Base-by-base conservation (phyloP, 2,797 vertebrate species). In the Luscinia megarhynchos region DNA sequence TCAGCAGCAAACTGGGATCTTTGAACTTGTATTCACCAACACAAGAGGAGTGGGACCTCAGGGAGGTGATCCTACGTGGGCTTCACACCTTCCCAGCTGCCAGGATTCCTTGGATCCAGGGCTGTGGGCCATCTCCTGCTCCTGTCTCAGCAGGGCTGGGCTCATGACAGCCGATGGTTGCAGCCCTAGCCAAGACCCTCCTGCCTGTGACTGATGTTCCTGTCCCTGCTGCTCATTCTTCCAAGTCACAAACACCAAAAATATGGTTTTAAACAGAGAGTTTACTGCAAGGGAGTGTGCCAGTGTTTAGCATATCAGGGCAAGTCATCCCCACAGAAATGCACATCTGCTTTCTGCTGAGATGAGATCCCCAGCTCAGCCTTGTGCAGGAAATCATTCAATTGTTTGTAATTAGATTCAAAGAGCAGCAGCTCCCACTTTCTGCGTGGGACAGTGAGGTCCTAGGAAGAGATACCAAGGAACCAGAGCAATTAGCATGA, bases 321-420 rank as follows among this genome's bases (percentile, higher is more conserved):
- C 9, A 30, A 82, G 32, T n/a, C 61, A 64, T 43, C 43, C 21
- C 21, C 30, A 32, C 27, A 51, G 17, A 73, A 73, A 13, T 8
- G 57, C 63, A 77, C 36, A 14, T 69, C 81, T 89, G 72, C 68
- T 67, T 93, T 74, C 79, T 79, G 66, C 43, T 90, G 55, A 67
- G 59, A 54, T 4, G 21, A 89, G 40, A 75, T 78, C 9, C 21
- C 21, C 34, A 73, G 6, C 53, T 85, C 26, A 72, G 10, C 18
- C 23, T 27, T 8, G 4, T 67, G 55, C 36, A 78, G 79, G 84
- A 81, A 79, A 84, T 70, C 36, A 90, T 85, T 90, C 6, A 48
- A 17, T 79, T 89, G 11, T 22, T 83, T 82, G 17, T 55, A 53
- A 72, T 74, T 63, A 58, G 9, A 75, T 75, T 86, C 55, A 73